These are phyloP conservation scores for Cyrtonyx montezumae DNA, from an alignment of 2,113 vertebrate genomes.

Conservation along the genomic window DNA sequence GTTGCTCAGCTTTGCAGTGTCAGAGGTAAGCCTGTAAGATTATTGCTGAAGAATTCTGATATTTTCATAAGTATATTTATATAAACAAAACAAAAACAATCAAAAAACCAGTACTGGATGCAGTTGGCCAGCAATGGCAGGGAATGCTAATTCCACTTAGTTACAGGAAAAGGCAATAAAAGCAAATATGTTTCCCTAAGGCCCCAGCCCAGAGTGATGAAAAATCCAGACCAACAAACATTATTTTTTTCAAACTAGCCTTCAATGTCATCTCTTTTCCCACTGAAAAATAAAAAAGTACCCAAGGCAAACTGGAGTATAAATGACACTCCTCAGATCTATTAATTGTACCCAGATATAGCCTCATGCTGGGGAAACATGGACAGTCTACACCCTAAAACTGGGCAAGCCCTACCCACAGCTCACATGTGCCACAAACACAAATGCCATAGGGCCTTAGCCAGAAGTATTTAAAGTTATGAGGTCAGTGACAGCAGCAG, in stretches of 20 bases:
- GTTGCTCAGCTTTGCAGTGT: not conserved
- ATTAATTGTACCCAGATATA: not conserved
- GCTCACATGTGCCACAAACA: slow-evolving; percentile 1
- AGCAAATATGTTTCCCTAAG: slow-evolving; percentile 40
- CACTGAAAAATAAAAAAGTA: not conserved
- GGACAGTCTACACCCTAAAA: not conserved
- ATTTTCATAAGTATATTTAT: not conserved
- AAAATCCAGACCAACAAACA: slow-evolving; percentile 22
- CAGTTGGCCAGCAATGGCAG: slow-evolving; percentile 4
- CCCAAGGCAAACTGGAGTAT: not conserved
- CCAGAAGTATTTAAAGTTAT: slow-evolving; percentile 40
- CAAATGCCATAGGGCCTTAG: not conserved
- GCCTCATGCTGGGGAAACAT: not conserved
- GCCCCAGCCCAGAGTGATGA: not conserved
- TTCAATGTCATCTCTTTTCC: not conserved
- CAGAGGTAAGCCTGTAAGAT: not conserved
- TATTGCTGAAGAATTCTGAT: not conserved
- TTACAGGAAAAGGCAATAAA: not conserved
- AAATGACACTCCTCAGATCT: not conserved
- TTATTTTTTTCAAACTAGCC: not conserved
- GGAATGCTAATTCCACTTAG: slow-evolving; percentile 25
- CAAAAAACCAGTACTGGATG: not conserved
- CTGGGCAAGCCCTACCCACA: not conserved
- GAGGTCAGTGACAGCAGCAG: slow-evolving; percentile 63
- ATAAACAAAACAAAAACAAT: not conserved